phyloP scores from a whole-genome alignment of 2,888 invertebrate genomes.

The Brenthis ino region DNA sequence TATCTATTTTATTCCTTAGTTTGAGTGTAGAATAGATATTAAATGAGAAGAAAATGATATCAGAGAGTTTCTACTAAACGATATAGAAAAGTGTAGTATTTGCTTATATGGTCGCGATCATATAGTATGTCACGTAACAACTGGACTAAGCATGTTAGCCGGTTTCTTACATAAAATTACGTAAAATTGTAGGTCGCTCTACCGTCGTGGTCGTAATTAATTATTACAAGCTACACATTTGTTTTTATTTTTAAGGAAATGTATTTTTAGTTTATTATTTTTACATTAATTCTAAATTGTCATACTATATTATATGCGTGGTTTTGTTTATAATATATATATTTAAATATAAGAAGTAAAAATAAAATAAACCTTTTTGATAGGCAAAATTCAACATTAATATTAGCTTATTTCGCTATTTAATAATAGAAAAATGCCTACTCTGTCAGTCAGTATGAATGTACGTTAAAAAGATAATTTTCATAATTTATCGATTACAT shows the following conservation, averaged over 20 bases:
- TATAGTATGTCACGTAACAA: conserved; percentile 37
- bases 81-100: background rate
- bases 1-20: too few relatives aligned
- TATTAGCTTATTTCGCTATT: too few relatives aligned
- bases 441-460: too few relatives aligned
- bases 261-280: conserved; percentile 19
- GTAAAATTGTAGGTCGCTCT: conserved; percentile 48
- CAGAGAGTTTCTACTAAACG: background rate
- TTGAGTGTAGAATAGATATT: too few relatives aligned
- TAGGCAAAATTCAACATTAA: too few relatives aligned
- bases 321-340: too few relatives aligned
- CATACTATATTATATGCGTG: background rate
- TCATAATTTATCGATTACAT: conserved; percentile 4
- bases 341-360: too few relatives aligned
- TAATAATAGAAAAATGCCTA: too few relatives aligned
- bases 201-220: conserved; percentile 27
- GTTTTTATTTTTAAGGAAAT: conserved; percentile 26
- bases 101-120: conserved; percentile 16
- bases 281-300: conserved; percentile 13
- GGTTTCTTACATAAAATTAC: conserved; percentile 74
- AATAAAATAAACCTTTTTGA: too few relatives aligned
- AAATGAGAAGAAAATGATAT: background rate
- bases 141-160: conserved; percentile 53
- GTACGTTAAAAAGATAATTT: conserved; percentile 7
- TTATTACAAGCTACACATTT: conserved; percentile 16